Percentiles rank a stretch among this genome's conserved stretches.
Evolutionary conservation across 2,797 vertebrate species (phyloP).

Genomic region (Epinephelus coioides): DNA sequence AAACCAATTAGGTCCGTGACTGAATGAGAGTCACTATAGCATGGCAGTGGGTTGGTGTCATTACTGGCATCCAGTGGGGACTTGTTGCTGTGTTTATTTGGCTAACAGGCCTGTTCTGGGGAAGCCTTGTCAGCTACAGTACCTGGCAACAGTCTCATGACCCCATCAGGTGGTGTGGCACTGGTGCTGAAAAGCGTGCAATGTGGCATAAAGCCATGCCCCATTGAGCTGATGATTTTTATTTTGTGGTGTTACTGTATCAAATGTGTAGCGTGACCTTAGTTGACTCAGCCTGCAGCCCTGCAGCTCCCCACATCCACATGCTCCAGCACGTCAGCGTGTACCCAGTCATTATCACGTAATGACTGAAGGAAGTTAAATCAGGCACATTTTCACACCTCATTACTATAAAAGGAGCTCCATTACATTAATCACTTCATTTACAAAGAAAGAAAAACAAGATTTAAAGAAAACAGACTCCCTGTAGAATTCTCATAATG

Average conservation of each 20-base stretch:
- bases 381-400: conserved; percentile 72
- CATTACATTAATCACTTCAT: background rate
- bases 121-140: conserved; percentile 24
- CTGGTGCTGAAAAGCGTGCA: background rate
- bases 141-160: conserved; percentile 42
- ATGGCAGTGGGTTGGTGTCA: conserved; percentile 40
- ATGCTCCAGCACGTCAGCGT: conserved; percentile 30
- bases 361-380: conserved; percentile 65
- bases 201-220: background rate
- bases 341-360: conserved; percentile 51
- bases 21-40: conserved; percentile 52
- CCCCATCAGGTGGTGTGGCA: conserved; percentile 29
- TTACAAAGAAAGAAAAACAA: background rate
- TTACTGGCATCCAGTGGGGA: conserved; percentile 61
- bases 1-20: conserved; percentile 77
- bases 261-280: background rate
- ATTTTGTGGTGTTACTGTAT: conserved; percentile 1
- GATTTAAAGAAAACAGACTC: background rate
- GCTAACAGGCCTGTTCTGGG: conserved; percentile 32
- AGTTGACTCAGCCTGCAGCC: conserved; percentile 11
- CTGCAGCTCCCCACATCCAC: background rate
- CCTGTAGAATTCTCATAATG: background rate
- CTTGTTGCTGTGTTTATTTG: conserved; percentile 58
- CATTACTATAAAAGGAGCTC: conserved; percentile 59
- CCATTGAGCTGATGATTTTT: background rate